phyloP scores from a whole-genome alignment of 2,113 vertebrate species.

The Eulemur rufifrons region DNA sequence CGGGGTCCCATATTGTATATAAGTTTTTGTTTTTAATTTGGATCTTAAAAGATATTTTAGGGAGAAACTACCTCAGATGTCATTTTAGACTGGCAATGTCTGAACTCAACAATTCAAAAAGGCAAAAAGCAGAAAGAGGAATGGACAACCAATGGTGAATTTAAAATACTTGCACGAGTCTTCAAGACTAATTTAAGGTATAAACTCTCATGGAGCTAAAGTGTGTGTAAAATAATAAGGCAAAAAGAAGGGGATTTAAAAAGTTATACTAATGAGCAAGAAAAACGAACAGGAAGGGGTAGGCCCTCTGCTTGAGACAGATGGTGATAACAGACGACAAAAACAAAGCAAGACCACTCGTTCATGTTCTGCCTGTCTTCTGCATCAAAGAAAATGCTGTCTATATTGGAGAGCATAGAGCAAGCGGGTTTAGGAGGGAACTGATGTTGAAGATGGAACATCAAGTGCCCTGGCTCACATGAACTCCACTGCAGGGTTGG shows the following conservation, averaged over 20 bases:
- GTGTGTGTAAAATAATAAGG: constrained; percentile 14
- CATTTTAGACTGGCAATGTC: constrained; percentile 17
- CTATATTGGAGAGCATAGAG: not conserved
- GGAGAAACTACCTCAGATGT: constrained; percentile 8
- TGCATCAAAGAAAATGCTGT: not conserved
- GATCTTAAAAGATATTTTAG: constrained; percentile 23
- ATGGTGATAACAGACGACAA: constrained; percentile 44
- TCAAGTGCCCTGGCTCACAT: not conserved
- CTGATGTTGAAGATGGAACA: not conserved
- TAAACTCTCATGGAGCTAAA: not conserved
- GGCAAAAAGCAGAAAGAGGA: not conserved
- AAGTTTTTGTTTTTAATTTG: constrained; percentile 29
- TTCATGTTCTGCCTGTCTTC: constrained; percentile 47
- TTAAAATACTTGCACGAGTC: not conserved
- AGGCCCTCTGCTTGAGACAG: constrained; percentile 59
- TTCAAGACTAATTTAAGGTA: not conserved
- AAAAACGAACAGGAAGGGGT: constrained; percentile 28
- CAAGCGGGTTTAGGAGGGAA: not conserved
- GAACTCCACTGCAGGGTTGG: not conserved
- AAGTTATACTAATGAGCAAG: constrained; percentile 38
- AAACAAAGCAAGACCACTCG: constrained; percentile 19
- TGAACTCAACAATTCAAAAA: constrained; percentile 15
- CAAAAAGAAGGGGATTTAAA: not conserved
- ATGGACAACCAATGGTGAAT: not conserved
- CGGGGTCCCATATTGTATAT: not conserved